Conservation (phyloP, 2,113 vertebrate genomes). For the Rhea pennata region DNA sequence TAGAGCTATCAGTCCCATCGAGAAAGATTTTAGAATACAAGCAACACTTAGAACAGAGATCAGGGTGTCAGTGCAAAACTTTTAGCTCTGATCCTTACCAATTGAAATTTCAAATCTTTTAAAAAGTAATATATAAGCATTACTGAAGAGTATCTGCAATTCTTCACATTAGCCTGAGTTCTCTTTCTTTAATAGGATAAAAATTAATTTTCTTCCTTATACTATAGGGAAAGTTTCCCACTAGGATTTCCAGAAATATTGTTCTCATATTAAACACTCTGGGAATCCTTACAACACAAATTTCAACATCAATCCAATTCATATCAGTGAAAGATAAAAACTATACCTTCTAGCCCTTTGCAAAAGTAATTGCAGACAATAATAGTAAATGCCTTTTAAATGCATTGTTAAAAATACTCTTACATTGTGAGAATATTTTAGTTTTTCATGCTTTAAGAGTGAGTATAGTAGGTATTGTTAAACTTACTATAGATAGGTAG, state of each 20-base stretch:
- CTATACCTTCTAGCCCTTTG: background rate
- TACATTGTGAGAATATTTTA: background rate
- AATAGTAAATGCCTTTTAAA: background rate
- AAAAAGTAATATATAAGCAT: background rate
- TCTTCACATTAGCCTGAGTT: background rate
- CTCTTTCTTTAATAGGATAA: background rate
- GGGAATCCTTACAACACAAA: background rate
- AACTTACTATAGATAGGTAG: background rate
- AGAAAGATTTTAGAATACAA: background rate
- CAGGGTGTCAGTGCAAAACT: background rate
- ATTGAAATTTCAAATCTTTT: background rate
- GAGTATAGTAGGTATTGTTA: background rate
- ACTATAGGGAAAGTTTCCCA: background rate
- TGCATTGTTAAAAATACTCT: background rate
- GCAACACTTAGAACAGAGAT: background rate
- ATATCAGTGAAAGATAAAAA: background rate
- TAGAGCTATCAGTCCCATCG: background rate
- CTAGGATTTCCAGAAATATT: background rate
- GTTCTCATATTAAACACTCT: background rate
- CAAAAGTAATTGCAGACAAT: background rate
- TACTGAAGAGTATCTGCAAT: background rate
- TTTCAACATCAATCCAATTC: background rate
- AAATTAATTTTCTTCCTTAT: background rate
- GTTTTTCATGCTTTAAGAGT: background rate
- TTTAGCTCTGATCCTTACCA: background rate